Evolutionary conservation across 2,113 vertebrate genomes (phyloP).

Genomic region (Globicephala melas): DNA sequence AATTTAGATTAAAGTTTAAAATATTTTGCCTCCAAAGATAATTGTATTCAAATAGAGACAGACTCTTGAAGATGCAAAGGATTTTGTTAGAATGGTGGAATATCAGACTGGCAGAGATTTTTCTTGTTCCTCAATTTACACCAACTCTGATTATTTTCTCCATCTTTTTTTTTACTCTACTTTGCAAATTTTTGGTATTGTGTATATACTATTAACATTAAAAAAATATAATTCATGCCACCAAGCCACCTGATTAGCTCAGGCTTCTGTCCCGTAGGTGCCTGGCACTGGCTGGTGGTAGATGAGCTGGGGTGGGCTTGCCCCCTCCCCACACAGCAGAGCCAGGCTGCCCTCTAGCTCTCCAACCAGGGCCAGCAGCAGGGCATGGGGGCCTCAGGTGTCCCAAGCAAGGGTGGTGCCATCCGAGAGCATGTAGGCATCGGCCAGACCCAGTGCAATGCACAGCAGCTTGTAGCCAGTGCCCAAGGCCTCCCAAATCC

Average conservation of each 20-base stretch:
- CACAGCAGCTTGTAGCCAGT: constrained; percentile 88
- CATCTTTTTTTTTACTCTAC: background rate
- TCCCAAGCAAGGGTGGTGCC: constrained; percentile 88
- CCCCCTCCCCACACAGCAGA: background rate
- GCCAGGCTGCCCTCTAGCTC: constrained; percentile 77
- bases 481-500: constrained; percentile 81
- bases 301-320: constrained; percentile 75
- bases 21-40: background rate
- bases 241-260: constrained; percentile 79
- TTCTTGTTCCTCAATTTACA: background rate
- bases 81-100: background rate
- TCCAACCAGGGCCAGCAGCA: constrained; percentile 85
- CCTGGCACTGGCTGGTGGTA: constrained; percentile 77
- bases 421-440: constrained; percentile 85
- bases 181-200: background rate
- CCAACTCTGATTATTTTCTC: background rate
- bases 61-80: background rate
- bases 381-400: constrained; percentile 83
- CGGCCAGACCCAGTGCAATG: constrained; percentile 82
- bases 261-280: constrained; percentile 77
- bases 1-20: background rate
- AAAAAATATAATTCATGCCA: background rate
- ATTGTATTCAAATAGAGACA: background rate
- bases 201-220: background rate
- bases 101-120: background rate